These are phyloP conservation scores for Zeuzera pyrina DNA, from an alignment of 2,888 invertebrate species.

Conservation along the genomic window DNA sequence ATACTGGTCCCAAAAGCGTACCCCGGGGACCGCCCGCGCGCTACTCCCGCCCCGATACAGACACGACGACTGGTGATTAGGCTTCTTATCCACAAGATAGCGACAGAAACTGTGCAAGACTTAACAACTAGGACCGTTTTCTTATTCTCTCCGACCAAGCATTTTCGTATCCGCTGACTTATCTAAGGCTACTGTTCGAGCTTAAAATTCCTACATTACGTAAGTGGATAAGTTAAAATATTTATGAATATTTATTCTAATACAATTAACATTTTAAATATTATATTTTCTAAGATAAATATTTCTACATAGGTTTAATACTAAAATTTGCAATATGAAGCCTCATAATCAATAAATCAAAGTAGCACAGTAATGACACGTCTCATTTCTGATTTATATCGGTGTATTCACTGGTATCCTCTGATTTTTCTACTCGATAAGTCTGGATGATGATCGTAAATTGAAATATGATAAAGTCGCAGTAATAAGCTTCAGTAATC, in stretches of 20 bases:
- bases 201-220: slow-evolving; percentile 63
- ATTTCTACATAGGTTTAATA: background rate
- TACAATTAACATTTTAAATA: background rate
- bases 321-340: slow-evolving; percentile 2
- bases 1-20: slow-evolving; percentile 69
- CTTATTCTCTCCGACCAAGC: slow-evolving; percentile 67
- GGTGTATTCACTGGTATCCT: slow-evolving; percentile 37
- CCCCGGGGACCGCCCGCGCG: slow-evolving; percentile 63
- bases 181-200: slow-evolving; percentile 56
- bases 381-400: slow-evolving; percentile 65
- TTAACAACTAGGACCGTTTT: slow-evolving; percentile 72
- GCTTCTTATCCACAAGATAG: slow-evolving; percentile 71
- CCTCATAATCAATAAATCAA: slow-evolving; percentile 33
- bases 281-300: background rate
- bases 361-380: slow-evolving; percentile 52
- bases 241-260: slow-evolving; percentile 32
- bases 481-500: slow-evolving; percentile 61
- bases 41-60: slow-evolving; percentile 65
- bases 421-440: slow-evolving; percentile 68
- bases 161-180: slow-evolving; percentile 64
- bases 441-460: slow-evolving; percentile 67
- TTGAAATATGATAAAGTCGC: slow-evolving; percentile 72
- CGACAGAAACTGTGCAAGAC: slow-evolving; percentile 72
- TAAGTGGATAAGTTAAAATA: slow-evolving; percentile 37
- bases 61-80: slow-evolving; percentile 72